A percentile compares a stretch with the other conserved stretches of the same genome.
phyloP scores from a whole-genome alignment of 2,797 vertebrate species.

The Hapalemur alaotrensis region DNA sequence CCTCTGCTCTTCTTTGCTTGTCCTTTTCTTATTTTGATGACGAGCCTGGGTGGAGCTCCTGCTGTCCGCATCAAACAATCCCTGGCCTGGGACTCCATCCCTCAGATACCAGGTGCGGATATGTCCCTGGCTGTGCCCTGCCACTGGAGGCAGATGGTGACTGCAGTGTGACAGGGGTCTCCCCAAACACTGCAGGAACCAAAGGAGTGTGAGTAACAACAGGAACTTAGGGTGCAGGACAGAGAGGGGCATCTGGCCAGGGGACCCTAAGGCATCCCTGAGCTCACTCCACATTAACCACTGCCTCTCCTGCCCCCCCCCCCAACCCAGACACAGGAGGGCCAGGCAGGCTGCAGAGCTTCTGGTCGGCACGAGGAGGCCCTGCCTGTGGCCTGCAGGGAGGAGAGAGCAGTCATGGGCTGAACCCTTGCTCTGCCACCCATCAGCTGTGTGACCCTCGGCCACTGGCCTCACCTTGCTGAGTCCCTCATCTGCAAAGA shows the following conservation, averaged over 20 bases:
- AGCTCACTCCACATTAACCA: background rate
- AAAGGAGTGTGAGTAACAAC: background rate
- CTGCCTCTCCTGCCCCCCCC: background rate
- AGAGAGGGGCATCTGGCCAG: background rate
- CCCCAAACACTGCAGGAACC: no score
- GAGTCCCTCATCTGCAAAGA: background rate
- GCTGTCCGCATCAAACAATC: no score
- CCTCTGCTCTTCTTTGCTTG: background rate
- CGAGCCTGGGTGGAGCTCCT: background rate
- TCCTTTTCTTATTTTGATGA: background rate
- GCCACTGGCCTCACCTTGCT: fast-evolving
- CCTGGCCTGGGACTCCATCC: background rate
- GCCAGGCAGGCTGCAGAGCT: background rate
- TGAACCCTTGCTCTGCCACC: background rate
- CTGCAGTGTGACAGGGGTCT: background rate
- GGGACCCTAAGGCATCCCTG: background rate
- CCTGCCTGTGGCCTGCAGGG: background rate
- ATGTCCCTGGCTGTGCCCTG: fast-evolving
- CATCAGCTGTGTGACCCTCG: background rate
- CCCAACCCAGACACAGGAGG: background rate
- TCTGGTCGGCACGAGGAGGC: background rate
- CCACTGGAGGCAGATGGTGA: background rate
- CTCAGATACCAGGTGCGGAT: background rate
- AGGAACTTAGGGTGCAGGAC: no score
- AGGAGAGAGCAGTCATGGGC: background rate